phyloP scores from a whole-genome alignment of 2,113 vertebrate species.

The Butorides virescens region DNA sequence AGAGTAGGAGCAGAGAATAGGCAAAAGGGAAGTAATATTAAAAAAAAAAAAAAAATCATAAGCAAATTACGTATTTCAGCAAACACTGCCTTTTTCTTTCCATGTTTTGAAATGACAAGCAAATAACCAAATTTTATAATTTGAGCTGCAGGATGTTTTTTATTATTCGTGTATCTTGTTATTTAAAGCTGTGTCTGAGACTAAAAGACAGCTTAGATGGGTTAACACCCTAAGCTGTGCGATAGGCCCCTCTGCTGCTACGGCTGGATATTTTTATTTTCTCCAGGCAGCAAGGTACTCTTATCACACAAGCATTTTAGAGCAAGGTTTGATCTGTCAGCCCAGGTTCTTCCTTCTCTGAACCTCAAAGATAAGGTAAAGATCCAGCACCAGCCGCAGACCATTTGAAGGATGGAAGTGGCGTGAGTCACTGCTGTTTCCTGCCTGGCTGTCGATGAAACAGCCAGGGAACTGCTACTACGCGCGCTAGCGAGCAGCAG shows the following conservation, averaged over 20 bases:
- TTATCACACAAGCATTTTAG: background rate
- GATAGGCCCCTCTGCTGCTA: background rate
- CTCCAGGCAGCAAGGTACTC: background rate
- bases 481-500: background rate
- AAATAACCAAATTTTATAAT: background rate
- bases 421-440: background rate
- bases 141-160: background rate
- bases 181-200: background rate
- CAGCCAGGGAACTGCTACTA: background rate
- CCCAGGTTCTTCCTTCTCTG: background rate
- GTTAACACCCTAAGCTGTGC: background rate
- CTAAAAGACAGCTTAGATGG: background rate
- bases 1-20: background rate
- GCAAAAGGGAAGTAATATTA: background rate
- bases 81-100: background rate
- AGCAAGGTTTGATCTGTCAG: background rate
- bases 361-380: background rate
- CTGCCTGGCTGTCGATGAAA: background rate
- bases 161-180: background rate
- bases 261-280: background rate
- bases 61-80: background rate
- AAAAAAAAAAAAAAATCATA: background rate
- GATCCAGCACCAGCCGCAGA: background rate
- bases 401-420: background rate
- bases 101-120: background rate